Conservation (phyloP, 2,113 vertebrate genomes). For the Dipodomys stephensi region DNA sequence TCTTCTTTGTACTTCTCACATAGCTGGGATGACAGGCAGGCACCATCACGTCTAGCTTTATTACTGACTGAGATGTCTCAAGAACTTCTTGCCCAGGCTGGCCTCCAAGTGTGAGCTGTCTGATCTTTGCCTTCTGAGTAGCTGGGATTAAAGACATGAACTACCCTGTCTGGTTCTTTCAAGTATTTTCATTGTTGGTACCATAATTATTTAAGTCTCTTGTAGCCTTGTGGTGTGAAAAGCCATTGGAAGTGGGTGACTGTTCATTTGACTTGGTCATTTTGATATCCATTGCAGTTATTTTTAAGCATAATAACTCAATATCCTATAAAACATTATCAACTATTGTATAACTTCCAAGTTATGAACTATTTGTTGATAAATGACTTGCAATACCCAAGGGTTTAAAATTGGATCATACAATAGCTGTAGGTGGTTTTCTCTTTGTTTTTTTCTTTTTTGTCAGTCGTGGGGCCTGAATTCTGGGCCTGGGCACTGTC, state of each 20-base stretch:
- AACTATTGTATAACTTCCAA: conserved; percentile 28
- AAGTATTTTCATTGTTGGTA: conserved; percentile 16
- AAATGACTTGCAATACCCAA: conserved; percentile 29
- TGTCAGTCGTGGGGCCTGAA: no score
- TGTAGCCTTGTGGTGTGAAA: not conserved
- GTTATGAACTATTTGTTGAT: conserved; percentile 55
- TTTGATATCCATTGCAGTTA: conserved; percentile 33
- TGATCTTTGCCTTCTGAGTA: no score
- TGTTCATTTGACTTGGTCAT: conserved; percentile 4
- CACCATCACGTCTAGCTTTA: not conserved
- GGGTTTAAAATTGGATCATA: conserved; percentile 33
- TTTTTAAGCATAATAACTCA: conserved; percentile 54
- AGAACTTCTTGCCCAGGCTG: not conserved
- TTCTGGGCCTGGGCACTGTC: no score
- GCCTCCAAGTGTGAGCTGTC: no score
- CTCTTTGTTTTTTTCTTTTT: no score
- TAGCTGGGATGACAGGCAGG: not conserved
- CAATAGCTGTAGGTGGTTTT: not conserved
- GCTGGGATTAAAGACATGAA: no score
- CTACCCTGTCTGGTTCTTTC: not conserved
- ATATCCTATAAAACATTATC: not conserved
- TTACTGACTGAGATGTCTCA: not conserved
- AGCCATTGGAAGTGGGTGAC: not conserved
- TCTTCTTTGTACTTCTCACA: not conserved
- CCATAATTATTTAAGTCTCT: conserved; percentile 41